Conservation (phyloP, 2,888 invertebrate genomes). For the Sthenelais limicola region DNA sequence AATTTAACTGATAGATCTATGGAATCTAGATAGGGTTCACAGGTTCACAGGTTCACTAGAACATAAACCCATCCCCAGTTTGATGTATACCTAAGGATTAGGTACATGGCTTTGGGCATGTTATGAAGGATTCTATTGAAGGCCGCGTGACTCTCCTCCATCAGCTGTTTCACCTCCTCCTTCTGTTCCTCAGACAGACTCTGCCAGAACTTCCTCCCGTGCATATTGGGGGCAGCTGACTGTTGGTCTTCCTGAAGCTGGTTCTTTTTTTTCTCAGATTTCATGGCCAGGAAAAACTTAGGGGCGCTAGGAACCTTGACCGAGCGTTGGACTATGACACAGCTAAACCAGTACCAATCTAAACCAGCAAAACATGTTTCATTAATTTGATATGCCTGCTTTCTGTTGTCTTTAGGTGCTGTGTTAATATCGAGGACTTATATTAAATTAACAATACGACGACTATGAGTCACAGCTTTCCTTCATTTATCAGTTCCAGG, state of each 20-base stretch:
- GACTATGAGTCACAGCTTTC: too few relatives aligned
- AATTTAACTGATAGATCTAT: too few relatives aligned
- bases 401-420: too few relatives aligned
- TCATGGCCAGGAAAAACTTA: constrained; percentile 38
- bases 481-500: too few relatives aligned
- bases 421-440: too few relatives aligned
- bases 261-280: not conserved
- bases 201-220: constrained; percentile 51
- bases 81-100: constrained; percentile 81
- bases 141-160: constrained; percentile 63
- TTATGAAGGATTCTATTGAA: constrained; percentile 74
- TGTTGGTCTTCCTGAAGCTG: constrained; percentile 3
- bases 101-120: constrained; percentile 78
- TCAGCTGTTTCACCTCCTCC: constrained; percentile 58
- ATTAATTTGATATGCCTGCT: too few relatives aligned
- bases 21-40: too few relatives aligned
- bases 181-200: constrained; percentile 59
- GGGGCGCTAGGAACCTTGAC: constrained; percentile 50
- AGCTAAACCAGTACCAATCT: constrained; percentile 67
- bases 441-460: too few relatives aligned
- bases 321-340: constrained; percentile 62
- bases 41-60: too few relatives aligned
- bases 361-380: constrained; percentile 3
- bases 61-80: too few relatives aligned
- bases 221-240: constrained; percentile 19